Base-by-base conservation (phyloP, 2,888 invertebrate species). In the Apodemia mormo region DNA sequence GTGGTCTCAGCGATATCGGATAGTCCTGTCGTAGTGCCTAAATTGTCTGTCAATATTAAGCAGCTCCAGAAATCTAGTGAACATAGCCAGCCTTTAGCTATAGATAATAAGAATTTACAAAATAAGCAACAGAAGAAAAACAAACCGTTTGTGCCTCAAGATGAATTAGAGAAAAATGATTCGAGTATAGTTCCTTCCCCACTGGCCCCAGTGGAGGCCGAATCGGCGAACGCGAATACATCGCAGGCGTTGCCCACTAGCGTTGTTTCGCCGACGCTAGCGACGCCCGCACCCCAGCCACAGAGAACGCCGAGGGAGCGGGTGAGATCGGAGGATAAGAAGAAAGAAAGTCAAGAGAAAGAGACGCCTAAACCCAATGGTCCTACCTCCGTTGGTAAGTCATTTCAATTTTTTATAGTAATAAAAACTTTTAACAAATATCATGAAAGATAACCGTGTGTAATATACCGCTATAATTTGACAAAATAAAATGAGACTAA, bases 1-100 rank as follows among this genome's bases (percentile, higher is more conserved):
- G 94, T 96, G 75, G 96, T 96, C 70, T 96, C 96, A 74, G 96
- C 96, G 74, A 95, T 95, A 89, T 94, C 95, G 70, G 95, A 96
- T 81, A 95, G 95, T 78, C 95, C 95, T 79, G 95, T 95, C 84
- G 94, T 95, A 84, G 94, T 94, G 85, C 94, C 94, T 82, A 94
- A 93, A 89, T 85, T 92, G 85, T 88, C 94, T 82, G 80, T 86
- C 74, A 89, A 84, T 81, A 77, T 83, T 81, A 92, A 90, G 81
- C 88, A 87, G 81, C 79, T 81, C 74, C 89, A 86, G 80, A 92
- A 90, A 78, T 86, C 74, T 84, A 84, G 82, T 84, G 92, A 91
- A 73, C 82, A 71, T 70, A 72, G 43, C 81, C 88, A 85, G 78
- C 78, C 86, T 79, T 78, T 87, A 85, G 82, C 82, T 76, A 72